Evolutionary conservation across 2,113 vertebrate species (phyloP).

Genomic region (Proterorhinus semilunaris): DNA sequence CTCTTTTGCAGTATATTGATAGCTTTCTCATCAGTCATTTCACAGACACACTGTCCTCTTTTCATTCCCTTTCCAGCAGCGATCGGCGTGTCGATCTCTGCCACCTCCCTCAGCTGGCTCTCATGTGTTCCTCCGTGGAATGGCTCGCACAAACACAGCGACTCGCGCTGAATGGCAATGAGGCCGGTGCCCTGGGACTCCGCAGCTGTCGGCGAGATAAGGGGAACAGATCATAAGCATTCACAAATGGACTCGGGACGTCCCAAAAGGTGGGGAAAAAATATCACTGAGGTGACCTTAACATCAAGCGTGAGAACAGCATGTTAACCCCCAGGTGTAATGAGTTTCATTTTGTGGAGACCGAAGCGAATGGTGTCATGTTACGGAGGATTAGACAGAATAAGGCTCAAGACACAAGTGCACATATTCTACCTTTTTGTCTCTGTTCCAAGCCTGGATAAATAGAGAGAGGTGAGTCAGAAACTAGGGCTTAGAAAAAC

Average conservation of each 20-base stretch:
- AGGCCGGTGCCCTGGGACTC: conserved; percentile 29
- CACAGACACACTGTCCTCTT: background rate
- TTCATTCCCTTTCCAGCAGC: conserved; percentile 19
- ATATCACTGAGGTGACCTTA: conserved; percentile 1
- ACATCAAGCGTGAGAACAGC: background rate
- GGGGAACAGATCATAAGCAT: conserved; percentile 11
- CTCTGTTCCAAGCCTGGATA: background rate
- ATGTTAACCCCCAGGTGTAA: background rate
- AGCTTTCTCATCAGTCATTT: conserved; percentile 13
- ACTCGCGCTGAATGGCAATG: conserved; percentile 61
- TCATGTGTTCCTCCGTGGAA: conserved; percentile 45
- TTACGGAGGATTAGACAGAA: background rate
- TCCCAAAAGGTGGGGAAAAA: background rate
- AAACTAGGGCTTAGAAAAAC: too few relatives aligned
- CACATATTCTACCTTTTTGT: background rate
- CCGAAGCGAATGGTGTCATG: background rate
- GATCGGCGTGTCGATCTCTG: conserved; percentile 28
- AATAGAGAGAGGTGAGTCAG: background rate
- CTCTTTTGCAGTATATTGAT: background rate
- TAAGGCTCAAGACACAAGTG: background rate
- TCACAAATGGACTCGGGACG: background rate
- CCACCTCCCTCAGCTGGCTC: conserved; percentile 23
- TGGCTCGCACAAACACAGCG: conserved; percentile 33
- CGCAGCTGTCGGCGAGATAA: conserved; percentile 17
- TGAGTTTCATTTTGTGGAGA: background rate